Base-by-base conservation (phyloP, 2,888 invertebrate genomes). In the Anagyrus pseudococci region DNA sequence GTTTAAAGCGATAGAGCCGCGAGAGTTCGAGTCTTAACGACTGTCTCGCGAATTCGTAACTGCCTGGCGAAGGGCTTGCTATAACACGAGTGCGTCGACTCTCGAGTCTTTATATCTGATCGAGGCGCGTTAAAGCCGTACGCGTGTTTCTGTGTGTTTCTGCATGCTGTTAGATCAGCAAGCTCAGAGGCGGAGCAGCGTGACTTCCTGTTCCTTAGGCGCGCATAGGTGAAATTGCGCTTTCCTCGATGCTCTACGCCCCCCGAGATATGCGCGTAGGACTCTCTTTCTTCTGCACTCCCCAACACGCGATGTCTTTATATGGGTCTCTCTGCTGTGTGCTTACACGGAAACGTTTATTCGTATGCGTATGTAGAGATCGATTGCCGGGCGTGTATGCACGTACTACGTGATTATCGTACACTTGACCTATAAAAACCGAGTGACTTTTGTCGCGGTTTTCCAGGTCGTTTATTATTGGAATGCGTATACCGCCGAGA, bases 341-440 rank as follows among this genome's bases (percentile, higher is more conserved):
- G n/a, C n/a, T n/a, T n/a, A n/a, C n/a, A n/a, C n/a, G n/a, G n/a
- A n/a, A n/a, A n/a, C n/a, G n/a, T n/a, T n/a, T n/a, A n/a, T n/a
- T n/a, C n/a, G n/a, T n/a, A n/a, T 13, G 13, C 20, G 22, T 40
- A 20, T n/a, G 7, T n/a, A 22, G 3, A 19, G 15, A n/a, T 40
- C 15, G 10, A 23, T 52, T 4, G 25, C 17, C 17, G n/a, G 6
- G 15, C 4, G 43, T 22, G 43, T 29, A 17, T 17, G 37, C 7
- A 41, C 7, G 20, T 6, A 37, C 17, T 25, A 20, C 48, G 37
- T 2, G 33, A 37, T 37, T 2, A 15, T 10, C 29, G 10, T 55
- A 33, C 48, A 55, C 33, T 43, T 61, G 61, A 55, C 50, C 44
- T 44, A 54, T 17, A 59, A 53, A 44, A 53, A 20, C 46, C 15